Evolutionary conservation across 2,888 invertebrate genomes (phyloP).

Genomic region (Ectobius pallidus): DNA sequence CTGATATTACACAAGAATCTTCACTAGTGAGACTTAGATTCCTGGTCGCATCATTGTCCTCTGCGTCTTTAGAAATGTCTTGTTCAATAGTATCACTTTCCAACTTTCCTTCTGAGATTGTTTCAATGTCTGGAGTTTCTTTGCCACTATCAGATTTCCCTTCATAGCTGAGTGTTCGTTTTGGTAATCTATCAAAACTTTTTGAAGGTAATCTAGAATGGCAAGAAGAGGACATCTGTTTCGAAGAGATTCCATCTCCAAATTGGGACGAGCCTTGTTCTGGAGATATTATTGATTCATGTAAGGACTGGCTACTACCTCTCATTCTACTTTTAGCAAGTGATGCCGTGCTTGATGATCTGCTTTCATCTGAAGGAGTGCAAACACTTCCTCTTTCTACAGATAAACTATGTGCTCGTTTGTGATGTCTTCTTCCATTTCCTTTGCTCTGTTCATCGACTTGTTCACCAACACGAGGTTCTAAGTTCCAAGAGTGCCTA

Average conservation of each 20-base stretch:
- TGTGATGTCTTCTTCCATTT: slow-evolving; percentile 51
- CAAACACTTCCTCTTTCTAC: slow-evolving; percentile 48
- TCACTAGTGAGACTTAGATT: neutral
- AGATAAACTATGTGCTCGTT: slow-evolving; percentile 57
- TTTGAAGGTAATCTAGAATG: slow-evolving; percentile 23
- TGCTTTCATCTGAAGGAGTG: slow-evolving; percentile 38
- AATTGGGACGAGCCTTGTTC: neutral
- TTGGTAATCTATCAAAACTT: slow-evolving; percentile 18
- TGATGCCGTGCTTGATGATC: slow-evolving; percentile 38
- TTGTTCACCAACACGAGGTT: slow-evolving; percentile 44
- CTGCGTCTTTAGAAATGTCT: neutral
- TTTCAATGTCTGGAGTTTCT: slow-evolving; percentile 23
- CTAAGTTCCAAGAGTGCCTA: slow-evolving; percentile 58
- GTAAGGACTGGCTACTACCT: slow-evolving; percentile 51
- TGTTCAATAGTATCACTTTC: neutral
- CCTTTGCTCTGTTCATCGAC: slow-evolving; percentile 21
- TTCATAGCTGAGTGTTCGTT: slow-evolving; percentile 29
- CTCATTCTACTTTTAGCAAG: slow-evolving; percentile 41
- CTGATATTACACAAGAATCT: neutral
- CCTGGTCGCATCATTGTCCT: neutral
- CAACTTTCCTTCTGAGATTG: slow-evolving; percentile 6
- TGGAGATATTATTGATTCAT: slow-evolving; percentile 46
- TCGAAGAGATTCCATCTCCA: neutral
- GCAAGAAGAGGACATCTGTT: slow-evolving; percentile 31
- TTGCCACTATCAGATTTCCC: slow-evolving; percentile 26